Evolutionary conservation across 2,113 vertebrate species (phyloP).

Genomic region (Cynopterus brachyotis): DNA sequence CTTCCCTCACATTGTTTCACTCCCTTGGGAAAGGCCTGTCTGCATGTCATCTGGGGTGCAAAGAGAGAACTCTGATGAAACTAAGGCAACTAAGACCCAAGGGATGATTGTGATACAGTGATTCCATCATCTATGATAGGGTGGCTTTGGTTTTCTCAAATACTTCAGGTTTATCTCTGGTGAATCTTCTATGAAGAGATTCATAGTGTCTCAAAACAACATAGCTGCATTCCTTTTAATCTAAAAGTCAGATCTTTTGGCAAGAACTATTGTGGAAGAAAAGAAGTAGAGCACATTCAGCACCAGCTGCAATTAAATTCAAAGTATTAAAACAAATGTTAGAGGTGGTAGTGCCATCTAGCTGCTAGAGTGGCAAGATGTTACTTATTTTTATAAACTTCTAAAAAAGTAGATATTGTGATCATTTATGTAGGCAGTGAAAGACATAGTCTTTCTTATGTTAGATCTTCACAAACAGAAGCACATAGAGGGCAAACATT

Average conservation of each 20-base stretch:
- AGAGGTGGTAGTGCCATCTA: constrained; percentile 74
- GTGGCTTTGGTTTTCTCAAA: not conserved
- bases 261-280: not conserved
- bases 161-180: not conserved
- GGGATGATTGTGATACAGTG: not conserved
- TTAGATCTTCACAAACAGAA: not conserved
- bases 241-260: not conserved
- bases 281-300: not conserved
- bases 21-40: not conserved
- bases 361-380: constrained; percentile 19
- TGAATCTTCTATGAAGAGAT: not conserved
- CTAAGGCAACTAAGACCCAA: not conserved
- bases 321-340: not conserved
- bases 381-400: not conserved
- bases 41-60: not conserved
- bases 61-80: not conserved
- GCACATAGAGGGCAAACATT: not conserved
- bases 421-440: not conserved
- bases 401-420: not conserved
- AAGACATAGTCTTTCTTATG: not conserved
- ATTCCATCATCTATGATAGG: not conserved
- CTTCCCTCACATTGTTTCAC: not conserved
- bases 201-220: not conserved
- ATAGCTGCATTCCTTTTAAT: not conserved
- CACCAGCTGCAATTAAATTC: not conserved